These are phyloP conservation scores for Cyanoliseus patagonus DNA, from an alignment of 2,113 vertebrate genomes.

Conservation along the genomic window DNA sequence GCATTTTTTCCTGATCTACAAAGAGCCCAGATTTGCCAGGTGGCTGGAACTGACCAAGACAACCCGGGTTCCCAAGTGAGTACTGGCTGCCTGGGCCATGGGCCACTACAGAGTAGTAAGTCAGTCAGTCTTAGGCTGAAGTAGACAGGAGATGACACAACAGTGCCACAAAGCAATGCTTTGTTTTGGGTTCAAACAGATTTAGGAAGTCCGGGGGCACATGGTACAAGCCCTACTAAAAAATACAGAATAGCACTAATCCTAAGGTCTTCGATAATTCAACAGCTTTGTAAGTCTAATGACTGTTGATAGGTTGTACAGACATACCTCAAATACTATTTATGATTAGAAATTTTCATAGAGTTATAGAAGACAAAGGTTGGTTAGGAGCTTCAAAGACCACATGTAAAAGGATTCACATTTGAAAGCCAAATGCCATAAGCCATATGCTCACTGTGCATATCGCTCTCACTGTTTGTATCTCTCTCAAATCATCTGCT, in stretches of 20 bases:
- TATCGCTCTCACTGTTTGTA: background rate
- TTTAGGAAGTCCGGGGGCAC: background rate
- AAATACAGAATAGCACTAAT: background rate
- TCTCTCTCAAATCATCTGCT: background rate
- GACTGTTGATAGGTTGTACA: background rate
- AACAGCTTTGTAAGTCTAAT: background rate
- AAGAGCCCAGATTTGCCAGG: background rate
- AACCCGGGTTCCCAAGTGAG: rapidly evolving
- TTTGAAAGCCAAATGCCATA: background rate
- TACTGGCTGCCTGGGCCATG: background rate
- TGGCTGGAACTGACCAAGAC: background rate
- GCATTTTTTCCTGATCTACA: background rate
- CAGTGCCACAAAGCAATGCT: background rate
- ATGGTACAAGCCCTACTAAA: background rate
- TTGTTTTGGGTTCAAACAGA: background rate
- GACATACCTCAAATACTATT: background rate
- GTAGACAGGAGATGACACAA: rapidly evolving
- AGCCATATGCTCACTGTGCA: background rate
- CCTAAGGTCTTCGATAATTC: background rate
- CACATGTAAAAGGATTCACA: background rate
- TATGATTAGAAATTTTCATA: background rate
- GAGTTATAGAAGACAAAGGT: background rate
- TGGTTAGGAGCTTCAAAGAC: background rate
- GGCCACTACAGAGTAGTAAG: background rate
- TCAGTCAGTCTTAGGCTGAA: background rate